A percentile compares a stretch with the other conserved stretches of the same genome.
phyloP scores from a whole-genome alignment of 2,888 invertebrate genomes.

The Plebejus argus region DNA sequence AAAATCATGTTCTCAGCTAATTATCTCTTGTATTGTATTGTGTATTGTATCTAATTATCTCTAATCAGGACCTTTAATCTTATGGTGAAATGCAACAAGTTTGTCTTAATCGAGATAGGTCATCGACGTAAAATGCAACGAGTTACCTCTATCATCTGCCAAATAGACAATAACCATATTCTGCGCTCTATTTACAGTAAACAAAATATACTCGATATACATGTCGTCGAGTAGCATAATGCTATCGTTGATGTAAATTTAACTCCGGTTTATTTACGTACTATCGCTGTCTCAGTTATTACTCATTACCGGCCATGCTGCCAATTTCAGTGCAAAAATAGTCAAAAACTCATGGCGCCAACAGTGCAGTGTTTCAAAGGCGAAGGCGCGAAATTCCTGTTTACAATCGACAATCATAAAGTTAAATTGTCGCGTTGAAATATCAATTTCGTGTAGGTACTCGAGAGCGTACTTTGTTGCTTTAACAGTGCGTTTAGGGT shows the following conservation, averaged over 20 bases:
- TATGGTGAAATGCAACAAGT: neutral
- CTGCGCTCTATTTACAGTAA: neutral
- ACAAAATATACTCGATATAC: conserved; percentile 4
- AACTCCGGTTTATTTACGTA: conserved; percentile 48
- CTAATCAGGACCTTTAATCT: neutral
- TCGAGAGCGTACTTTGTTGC: neutral
- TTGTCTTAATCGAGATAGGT: neutral
- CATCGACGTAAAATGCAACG: neutral
- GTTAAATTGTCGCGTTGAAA: conserved; percentile 31
- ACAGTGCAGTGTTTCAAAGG: conserved; percentile 37
- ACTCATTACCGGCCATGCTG: conserved; percentile 62
- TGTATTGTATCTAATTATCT: no score
- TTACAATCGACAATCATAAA: conserved; percentile 23
- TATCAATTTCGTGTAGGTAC: conserved; percentile 1
- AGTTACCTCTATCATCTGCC: neutral
- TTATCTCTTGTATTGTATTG: neutral
- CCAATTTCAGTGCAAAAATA: conserved; percentile 65
- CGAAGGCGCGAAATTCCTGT: conserved; percentile 30
- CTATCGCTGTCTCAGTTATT: conserved; percentile 55
- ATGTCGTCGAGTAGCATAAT: conserved; percentile 15
- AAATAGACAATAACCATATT: neutral
- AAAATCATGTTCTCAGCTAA: neutral
- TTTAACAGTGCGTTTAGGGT: neutral
- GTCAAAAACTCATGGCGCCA: conserved; percentile 66
- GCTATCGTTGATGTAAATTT: conserved; percentile 42